phyloP scores from a whole-genome alignment of 1,140 invertebrate genomes.

The Trialeurodes vaporariorum region DNA sequence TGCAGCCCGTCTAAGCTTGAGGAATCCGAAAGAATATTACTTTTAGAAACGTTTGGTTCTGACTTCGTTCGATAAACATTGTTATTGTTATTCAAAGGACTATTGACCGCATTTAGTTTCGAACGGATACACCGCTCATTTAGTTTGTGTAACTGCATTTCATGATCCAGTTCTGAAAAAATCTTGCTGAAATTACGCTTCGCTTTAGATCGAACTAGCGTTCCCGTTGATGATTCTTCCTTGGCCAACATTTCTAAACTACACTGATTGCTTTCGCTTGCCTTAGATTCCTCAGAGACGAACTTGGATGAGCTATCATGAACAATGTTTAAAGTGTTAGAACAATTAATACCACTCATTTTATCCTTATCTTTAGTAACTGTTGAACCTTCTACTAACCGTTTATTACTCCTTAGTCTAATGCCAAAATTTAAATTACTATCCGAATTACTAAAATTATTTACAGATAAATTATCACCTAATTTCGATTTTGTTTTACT shows the following conservation, averaged over 20 bases:
- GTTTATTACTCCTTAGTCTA: constrained; percentile 9
- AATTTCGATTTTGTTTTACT: constrained; percentile 7
- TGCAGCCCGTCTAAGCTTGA: constrained; percentile 2
- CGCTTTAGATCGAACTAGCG: neutral
- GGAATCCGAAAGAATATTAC: neutral
- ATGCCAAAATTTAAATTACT: constrained; percentile 10
- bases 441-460: neutral
- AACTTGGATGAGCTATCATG: neutral
- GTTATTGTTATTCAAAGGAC: constrained; percentile 8
- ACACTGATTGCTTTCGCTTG: constrained; percentile 4
- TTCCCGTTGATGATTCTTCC: neutral
- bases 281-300: neutral
- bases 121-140: neutral
- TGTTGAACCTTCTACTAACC: constrained; percentile 16
- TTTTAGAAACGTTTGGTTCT: neutral
- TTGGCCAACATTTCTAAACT: neutral
- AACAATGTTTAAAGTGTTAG: constrained; percentile 9
- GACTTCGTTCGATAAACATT: neutral
- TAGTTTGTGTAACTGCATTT: constrained; percentile 3
- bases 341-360: constrained; percentile 18
- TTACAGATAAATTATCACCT: constrained; percentile 1
- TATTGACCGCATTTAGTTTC: constrained; percentile 3
- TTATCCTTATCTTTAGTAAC: constrained; percentile 23
- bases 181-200: constrained; percentile 4
- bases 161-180: neutral